Conservation (phyloP, 1,140 invertebrate genomes). For the Lutraria rhynchaena region DNA sequence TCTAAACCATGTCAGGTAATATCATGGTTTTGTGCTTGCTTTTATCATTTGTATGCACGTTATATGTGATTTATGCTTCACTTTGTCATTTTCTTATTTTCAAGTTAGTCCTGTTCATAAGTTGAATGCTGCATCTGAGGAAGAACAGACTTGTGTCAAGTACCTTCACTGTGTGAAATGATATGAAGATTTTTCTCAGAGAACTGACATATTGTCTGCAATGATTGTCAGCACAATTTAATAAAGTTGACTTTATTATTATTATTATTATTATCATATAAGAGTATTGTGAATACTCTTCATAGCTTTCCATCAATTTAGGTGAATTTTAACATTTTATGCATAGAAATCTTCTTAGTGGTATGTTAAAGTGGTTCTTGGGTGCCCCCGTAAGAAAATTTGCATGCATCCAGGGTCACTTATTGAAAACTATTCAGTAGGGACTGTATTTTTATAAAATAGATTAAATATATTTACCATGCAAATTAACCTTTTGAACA, state of each 20-base stretch:
- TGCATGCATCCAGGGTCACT: not conserved
- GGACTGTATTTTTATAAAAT: not conserved
- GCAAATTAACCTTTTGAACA: not conserved
- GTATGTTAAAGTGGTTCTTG: not conserved
- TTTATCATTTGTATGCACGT: not conserved
- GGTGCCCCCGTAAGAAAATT: not conserved
- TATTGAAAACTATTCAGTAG: not conserved
- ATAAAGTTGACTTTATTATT: too few species aligned
- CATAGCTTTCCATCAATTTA: too few species aligned
- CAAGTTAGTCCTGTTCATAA: not conserved
- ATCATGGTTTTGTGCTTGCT: not conserved
- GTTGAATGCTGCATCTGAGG: not conserved
- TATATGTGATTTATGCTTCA: not conserved
- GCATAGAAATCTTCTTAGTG: not conserved
- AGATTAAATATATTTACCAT: not conserved
- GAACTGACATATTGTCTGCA: too few species aligned
- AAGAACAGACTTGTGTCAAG: not conserved
- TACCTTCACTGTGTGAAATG: not conserved
- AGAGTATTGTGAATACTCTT: too few species aligned
- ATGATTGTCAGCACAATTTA: too few species aligned
- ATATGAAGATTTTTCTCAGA: not conserved
- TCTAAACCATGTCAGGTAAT: slow-evolving; percentile 61
- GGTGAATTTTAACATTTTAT: not conserved
- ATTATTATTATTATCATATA: too few species aligned
- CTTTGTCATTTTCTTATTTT: not conserved